A percentile compares a stretch with the other conserved stretches of the same genome.
Conservation (phyloP, 2,113 vertebrate genomes). For the Paratilapia polleni region DNA sequence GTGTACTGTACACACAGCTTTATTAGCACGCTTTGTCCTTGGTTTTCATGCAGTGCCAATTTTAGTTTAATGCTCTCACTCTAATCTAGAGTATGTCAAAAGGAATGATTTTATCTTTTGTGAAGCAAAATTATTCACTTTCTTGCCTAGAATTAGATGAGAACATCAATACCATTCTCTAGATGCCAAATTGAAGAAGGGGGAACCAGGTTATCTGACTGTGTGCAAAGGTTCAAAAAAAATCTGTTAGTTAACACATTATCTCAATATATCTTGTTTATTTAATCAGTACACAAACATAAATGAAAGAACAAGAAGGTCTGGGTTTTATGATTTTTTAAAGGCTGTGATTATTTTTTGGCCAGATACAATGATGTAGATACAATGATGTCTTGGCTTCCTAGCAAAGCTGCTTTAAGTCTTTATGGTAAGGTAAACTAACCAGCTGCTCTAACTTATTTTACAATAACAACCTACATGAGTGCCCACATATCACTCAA, state of each 20-base stretch:
- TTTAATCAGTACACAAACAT: neutral
- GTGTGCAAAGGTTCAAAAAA: neutral
- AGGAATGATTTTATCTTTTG: neutral
- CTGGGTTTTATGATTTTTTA: neutral
- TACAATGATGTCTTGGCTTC: neutral
- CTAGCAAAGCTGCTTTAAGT: neutral
- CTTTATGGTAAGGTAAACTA: neutral
- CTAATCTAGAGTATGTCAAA: neutral
- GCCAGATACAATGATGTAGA: neutral
- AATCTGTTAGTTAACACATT: neutral
- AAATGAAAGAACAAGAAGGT: neutral
- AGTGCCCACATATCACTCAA: neutral
- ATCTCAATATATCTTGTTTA: neutral
- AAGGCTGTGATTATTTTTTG: neutral
- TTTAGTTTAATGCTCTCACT: neutral
- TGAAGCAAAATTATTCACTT: neutral
- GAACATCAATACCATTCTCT: neutral
- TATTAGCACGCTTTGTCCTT: neutral
- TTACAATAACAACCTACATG: neutral
- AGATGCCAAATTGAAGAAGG: neutral
- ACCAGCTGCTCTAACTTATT: neutral
- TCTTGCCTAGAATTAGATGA: neutral
- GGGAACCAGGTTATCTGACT: neutral
- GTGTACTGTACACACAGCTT: slow-evolving; percentile 7
- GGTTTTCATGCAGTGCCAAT: neutral